A percentile compares a stretch with the other conserved stretches of the same genome.
phyloP scores from a whole-genome alignment of 2,113 vertebrate genomes.

The Alaudala cheleensis region DNA sequence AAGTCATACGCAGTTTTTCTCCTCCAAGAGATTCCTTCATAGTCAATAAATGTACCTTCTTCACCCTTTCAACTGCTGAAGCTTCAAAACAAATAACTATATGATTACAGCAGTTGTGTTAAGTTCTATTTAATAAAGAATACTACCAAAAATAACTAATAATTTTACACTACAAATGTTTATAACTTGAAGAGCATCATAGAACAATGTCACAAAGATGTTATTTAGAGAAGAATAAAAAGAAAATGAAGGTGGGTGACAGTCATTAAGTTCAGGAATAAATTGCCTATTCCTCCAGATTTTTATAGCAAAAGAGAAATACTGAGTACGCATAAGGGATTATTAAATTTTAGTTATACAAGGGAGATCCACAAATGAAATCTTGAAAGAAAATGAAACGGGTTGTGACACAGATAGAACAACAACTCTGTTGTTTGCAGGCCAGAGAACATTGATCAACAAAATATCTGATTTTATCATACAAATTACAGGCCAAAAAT shows the following conservation, averaged over 20 bases:
- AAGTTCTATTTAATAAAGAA: not conserved
- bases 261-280: not conserved
- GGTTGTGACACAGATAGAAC: not conserved
- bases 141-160: not conserved
- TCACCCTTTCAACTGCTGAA: not conserved
- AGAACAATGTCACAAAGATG: not conserved
- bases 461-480: not conserved
- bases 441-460: accelerated
- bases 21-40: not conserved
- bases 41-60: not conserved
- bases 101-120: not conserved
- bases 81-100: not conserved
- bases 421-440: not conserved
- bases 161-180: not conserved
- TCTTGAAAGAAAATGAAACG: not conserved
- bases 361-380: not conserved
- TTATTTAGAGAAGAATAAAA: not conserved
- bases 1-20: not conserved
- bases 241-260: not conserved
- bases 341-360: not conserved
- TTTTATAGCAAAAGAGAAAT: not conserved
- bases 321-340: not conserved
- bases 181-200: not conserved
- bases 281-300: not conserved
- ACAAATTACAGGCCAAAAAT: not conserved